Percentiles rank a stretch among this genome's conserved stretches.
These are phyloP conservation scores for Drosophila kuntzei DNA, from an alignment of 2,888 invertebrate species.

Conservation along the genomic window DNA sequence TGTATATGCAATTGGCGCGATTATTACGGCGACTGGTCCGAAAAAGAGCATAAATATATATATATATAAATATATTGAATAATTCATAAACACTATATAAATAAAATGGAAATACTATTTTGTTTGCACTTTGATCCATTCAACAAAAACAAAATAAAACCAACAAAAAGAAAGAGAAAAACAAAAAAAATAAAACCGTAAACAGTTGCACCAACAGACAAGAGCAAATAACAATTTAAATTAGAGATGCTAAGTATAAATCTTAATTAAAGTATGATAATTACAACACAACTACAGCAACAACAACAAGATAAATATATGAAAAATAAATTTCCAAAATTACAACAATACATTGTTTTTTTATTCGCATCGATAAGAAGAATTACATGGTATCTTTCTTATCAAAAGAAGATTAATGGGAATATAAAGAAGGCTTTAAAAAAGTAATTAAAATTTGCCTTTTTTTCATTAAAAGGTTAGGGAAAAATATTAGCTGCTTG, in stretches of 20 bases:
- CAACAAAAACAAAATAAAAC: constrained; percentile 28
- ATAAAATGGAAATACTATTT: constrained; percentile 45
- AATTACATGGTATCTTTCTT: neutral
- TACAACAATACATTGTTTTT: constrained; percentile 35
- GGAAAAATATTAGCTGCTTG: no score
- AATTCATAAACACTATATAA: constrained; percentile 31
- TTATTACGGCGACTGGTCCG: constrained; percentile 15
- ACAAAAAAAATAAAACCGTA: constrained; percentile 22
- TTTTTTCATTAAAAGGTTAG: no score
- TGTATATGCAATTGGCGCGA: constrained; percentile 43
- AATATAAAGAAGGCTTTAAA: no score
- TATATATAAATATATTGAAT: constrained; percentile 25
- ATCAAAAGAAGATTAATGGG: neutral
- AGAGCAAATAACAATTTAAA: constrained; percentile 63
- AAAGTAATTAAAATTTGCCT: no score
- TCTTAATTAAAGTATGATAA: constrained; percentile 75
- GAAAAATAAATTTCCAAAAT: constrained; percentile 79
- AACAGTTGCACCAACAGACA: constrained; percentile 62
- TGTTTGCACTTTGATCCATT: constrained; percentile 60
- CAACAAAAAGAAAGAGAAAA: constrained; percentile 24
- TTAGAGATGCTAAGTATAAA: constrained; percentile 75
- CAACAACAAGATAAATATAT: constrained; percentile 76
- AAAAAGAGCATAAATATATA: constrained; percentile 21
- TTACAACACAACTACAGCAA: constrained; percentile 70
- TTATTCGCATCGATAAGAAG: neutral